Conservation (phyloP, 2,888 invertebrate genomes). For the Trachelus tabidus region DNA sequence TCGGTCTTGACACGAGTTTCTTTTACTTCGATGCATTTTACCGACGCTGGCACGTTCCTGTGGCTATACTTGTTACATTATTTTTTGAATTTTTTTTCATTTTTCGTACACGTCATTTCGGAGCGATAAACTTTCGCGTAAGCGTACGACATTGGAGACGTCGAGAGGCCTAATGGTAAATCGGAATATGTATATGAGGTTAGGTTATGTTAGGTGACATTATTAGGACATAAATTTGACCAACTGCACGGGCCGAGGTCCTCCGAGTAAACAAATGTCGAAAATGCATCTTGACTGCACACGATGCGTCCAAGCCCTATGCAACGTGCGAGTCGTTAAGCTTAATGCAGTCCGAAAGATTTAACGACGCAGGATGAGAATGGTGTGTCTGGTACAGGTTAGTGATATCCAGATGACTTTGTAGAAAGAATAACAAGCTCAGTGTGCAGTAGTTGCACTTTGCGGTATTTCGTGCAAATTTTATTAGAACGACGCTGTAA, state of each 20-base stretch:
- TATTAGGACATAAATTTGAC: conserved; percentile 10
- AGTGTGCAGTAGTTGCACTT: not conserved
- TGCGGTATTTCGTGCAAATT: not conserved
- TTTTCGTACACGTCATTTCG: not conserved
- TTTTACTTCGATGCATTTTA: no score
- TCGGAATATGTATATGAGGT: conserved; percentile 7
- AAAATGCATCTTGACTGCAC: conserved; percentile 1
- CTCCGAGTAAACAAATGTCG: conserved; percentile 17
- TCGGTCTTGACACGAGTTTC: no score
- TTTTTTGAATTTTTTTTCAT: not conserved
- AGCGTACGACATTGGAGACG: conserved; percentile 13
- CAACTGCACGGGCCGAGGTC: not conserved
- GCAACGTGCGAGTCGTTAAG: conserved; percentile 24
- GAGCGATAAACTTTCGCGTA: not conserved
- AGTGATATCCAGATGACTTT: conserved; percentile 7
- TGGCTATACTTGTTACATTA: no score
- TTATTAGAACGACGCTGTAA: not conserved
- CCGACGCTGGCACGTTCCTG: no score
- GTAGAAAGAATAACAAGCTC: conserved; percentile 18
- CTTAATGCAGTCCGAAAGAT: conserved; percentile 23
- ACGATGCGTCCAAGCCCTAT: not conserved
- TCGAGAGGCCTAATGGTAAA: conserved; percentile 9
- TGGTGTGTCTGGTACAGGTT: not conserved
- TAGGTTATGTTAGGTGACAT: conserved; percentile 8
- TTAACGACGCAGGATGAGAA: conserved; percentile 7